phyloP scores from a whole-genome alignment of 2,888 invertebrate genomes.

The Bembecia ichneumoniformis region DNA sequence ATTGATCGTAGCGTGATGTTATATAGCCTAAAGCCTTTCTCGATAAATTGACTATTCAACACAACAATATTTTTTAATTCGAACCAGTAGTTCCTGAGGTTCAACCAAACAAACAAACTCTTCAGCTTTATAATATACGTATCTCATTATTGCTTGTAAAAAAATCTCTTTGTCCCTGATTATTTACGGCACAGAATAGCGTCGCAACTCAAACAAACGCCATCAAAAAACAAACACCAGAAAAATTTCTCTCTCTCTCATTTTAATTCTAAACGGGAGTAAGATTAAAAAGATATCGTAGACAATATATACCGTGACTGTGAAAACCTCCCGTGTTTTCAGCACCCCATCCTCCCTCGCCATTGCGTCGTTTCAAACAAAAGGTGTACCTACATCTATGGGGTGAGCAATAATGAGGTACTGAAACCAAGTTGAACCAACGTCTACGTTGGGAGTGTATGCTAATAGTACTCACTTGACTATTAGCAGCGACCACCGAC shows the following conservation, averaged over 20 bases:
- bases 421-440: constrained; percentile 2
- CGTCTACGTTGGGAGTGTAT: neutral
- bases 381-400: constrained; percentile 4
- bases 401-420: constrained; percentile 14
- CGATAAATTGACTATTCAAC: no score
- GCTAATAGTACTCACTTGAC: neutral
- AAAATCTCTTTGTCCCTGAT: neutral
- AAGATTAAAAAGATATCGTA: constrained; percentile 27
- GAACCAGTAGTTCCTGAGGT: no score
- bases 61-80: no score
- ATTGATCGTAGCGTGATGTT: no score
- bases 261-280: constrained; percentile 13
- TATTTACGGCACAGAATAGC: neutral
- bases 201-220: neutral
- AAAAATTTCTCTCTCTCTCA: constrained; percentile 9
- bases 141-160: no score
- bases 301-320: constrained; percentile 15
- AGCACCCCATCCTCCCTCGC: neutral
- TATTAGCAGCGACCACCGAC: no score
- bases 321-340: constrained; percentile 5
- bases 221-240: neutral
- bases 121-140: no score
- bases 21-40: no score
- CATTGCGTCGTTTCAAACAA: constrained; percentile 6
- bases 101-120: no score